Base-by-base conservation (phyloP, 2,888 invertebrate genomes). In the Ophonus ardosiacus region DNA sequence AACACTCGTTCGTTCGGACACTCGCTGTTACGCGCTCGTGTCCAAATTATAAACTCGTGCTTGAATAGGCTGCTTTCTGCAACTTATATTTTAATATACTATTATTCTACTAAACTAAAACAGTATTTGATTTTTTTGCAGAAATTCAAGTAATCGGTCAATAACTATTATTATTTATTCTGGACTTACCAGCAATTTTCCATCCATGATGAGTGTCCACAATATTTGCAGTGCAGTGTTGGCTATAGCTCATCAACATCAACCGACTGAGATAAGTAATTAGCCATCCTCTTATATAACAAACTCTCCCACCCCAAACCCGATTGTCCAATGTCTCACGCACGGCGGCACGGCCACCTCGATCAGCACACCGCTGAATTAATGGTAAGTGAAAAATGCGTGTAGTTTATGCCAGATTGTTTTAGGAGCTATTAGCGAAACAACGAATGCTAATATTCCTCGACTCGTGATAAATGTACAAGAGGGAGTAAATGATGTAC, bases 241-340 rank as follows among this genome's bases (percentile, higher is more conserved):
- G 8, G 43, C 71, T 74, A 74, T 51, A 74, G 40, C 18, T 74
- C 51, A 74, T 74, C 63, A 63, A 63, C 71, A 38, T 74, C 63
- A 63, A 63, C 71, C 13, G 38, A 68, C 68, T 74, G 71, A 40
- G 43, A 43, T 43, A 74, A 74, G 40, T 74, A 74, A 74, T 74
- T 74, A 74, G 18, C 40, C 40, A 74, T 74, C 71, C 43, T 74
- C 71, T 74, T 74, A 74, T 74, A 74, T 74, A 74, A 74, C 71
- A 5, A 40, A 68, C 65, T 65, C 31, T 4, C 65, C 8, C 65
- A 24, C 24, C 40, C 43, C 7, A 15, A 74, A 74, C 43, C 15
- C 13, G 13, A 51, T 2, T 10, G 43, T 51, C 43, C 43, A 51
- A 51, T 51, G 43, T 51, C 43, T 51, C 43, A 51, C 43, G 43